Evolutionary conservation across 2,888 invertebrate genomes (phyloP), one percentile per base, ranked within the genome.

Genomic region (Caenorhabditis wallacei): DNA sequence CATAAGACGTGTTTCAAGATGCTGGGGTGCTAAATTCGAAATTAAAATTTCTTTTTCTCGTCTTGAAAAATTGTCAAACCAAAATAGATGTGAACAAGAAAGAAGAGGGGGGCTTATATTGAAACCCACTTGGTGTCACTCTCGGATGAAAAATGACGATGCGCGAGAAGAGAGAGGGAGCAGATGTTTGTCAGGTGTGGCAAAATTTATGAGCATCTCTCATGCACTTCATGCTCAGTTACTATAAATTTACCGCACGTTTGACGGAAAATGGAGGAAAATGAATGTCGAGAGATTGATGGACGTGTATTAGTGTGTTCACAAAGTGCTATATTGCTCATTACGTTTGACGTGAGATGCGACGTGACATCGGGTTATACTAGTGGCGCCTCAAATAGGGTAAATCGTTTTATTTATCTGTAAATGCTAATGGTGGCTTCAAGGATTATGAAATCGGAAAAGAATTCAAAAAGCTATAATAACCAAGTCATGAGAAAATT

Each of bases 151-250:
- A 80, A 74, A 74, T 74, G 80, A 54, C 46, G 53, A 69, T 66
- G 61, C 59, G 71, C 59, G 68, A 72, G 59, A 59, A 66, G 22
- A 35, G 26, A 10, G 18, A 53, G 61, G 76, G 53, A 71, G 30
- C 80, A 80, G 80, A 66, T 80, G 80, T 72, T 72, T 74, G 80
- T 80, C 80, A 80, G 80, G 80, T 80, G 80, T 80, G 54, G 59
- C 57, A 80, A 72, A 74, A 80, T 80, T 80, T 80, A 80, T 80
- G 72, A 35, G 46, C 71, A 61, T 61, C 70, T 64, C 57, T 79
- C 64, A 79, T 71, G 64, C 78, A 35, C 71, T 57, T 63, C 78
- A 63, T 69, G 69, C 53, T 70, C 57, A 56, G 51, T 69, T 69
- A 69, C 78, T 69, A 78, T 69, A 78, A 78, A 78, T 78, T 78